Percentiles rank a stretch among this genome's conserved stretches.
These are phyloP conservation scores for Ryuthela nishihirai DNA, from an alignment of 2,888 invertebrate genomes.

Conservation along the genomic window DNA sequence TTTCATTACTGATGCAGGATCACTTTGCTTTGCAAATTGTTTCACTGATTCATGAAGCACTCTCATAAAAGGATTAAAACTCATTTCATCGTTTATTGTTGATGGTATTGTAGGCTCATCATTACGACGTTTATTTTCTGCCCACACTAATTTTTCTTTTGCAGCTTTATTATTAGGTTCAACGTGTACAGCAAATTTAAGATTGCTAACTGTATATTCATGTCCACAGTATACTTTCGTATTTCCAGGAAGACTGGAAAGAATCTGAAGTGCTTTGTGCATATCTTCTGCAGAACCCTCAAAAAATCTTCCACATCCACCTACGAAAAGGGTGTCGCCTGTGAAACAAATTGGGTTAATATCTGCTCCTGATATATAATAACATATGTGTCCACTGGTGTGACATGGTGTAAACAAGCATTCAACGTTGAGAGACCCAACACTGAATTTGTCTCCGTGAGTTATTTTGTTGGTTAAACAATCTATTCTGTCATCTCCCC, in stretches of 20 bases:
- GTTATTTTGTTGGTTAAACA: slow-evolving; percentile 70
- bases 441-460: slow-evolving; percentile 61
- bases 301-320: slow-evolving; percentile 95
- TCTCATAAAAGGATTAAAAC: slow-evolving; percentile 92
- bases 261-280: slow-evolving; percentile 74
- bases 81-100: slow-evolving; percentile 81
- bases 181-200: slow-evolving; percentile 79
- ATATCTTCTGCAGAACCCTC: slow-evolving; percentile 96
- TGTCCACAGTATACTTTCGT: slow-evolving; percentile 94
- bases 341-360: slow-evolving; percentile 57
- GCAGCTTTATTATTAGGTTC: slow-evolving; percentile 72
- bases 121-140: slow-evolving; percentile 56
- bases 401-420: slow-evolving; percentile 96
- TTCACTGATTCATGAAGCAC: slow-evolving; percentile 65
- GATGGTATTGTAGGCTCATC: slow-evolving; percentile 81
- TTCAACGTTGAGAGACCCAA: slow-evolving; percentile 32
- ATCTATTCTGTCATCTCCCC: slow-evolving; percentile 65
- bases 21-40: slow-evolving; percentile 60
- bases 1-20: slow-evolving; percentile 72
- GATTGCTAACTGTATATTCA: slow-evolving; percentile 88
- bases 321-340: slow-evolving; percentile 96
- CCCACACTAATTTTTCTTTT: slow-evolving; percentile 66
- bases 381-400: slow-evolving; percentile 93
- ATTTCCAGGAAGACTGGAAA: slow-evolving; percentile 71
- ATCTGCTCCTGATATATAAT: slow-evolving; percentile 61